Base-by-base conservation (phyloP, 1,140 invertebrate genomes). In the Gonatopus flavifemur region DNA sequence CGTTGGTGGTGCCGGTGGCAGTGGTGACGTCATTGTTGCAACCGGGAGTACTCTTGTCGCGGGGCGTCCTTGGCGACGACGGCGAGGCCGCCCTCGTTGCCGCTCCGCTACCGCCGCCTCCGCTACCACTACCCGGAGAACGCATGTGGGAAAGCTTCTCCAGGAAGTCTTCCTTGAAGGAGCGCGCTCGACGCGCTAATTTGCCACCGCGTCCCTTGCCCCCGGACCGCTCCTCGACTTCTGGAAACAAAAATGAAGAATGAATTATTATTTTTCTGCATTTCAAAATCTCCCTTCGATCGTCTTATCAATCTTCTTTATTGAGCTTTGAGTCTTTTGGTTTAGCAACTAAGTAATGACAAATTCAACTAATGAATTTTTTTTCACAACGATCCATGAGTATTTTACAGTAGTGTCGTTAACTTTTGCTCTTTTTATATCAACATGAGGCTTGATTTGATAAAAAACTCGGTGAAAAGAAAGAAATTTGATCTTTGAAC, bases 101-200 rank as follows among this genome's bases (percentile, higher is more conserved):
- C 12, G 59, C 69, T 28, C 64, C 68, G 12, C 64, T 59, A 28
- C 64, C 57, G 4, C 65, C 56, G 41, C 62, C 55, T 19, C 55
- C 55, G 50, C 70, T 66, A 22, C 67, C 67, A 36, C 75, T 74
- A 4, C 71, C 70, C 8, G 88, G 88, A 42, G 86, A 88, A 52
- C 90, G 84, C 85, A 93, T 93, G 74, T 91, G 87, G 45, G 87
- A 90, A 64, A 94, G 84, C 76, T 90, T 91, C 69, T 91, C 91
- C 64, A 93, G 81, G 64, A 94, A 86, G 77, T 93, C 91, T 82
- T 94, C 90, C 75, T 94, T 94, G 77, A 94, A 94, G 55, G 90
- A 93, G 54, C 90, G 84, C 33, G 91, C 91, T 45, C 91, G 82
- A 48, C 89, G 81, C 30, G 90, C 90, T 72, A 93, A 81, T 72